A percentile compares a stretch with the other conserved stretches of the same genome.
Conservation (phyloP, 64 coral and sea anemone genomes). For the Stichodactyla helianthus region DNA sequence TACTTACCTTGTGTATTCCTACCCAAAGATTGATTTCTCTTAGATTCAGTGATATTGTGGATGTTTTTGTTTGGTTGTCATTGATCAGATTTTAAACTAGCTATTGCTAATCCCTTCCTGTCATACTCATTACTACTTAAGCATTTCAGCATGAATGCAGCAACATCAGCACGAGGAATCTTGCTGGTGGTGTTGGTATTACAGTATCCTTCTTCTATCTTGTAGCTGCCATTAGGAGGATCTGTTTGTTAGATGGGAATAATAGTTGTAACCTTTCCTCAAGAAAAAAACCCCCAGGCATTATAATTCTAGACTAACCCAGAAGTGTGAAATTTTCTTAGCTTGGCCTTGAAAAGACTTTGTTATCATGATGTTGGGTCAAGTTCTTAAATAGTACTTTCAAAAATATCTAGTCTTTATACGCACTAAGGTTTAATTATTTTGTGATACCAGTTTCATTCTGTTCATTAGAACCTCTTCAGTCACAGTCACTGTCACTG, state of each 20-base stretch:
- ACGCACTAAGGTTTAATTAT: no score
- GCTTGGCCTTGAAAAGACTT: no score
- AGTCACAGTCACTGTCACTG: no score
- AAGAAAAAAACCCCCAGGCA: no score
- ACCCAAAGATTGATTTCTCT: background rate
- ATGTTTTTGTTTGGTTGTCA: background rate
- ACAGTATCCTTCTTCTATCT: constrained; percentile 73
- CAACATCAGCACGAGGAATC: constrained; percentile 65
- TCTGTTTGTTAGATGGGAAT: constrained; percentile 3
- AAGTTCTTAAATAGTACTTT: no score
- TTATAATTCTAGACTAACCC: no score
- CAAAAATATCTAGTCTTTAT: no score
- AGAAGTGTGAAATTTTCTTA: no score
- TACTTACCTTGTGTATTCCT: no score
- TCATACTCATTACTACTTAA: constrained; percentile 59
- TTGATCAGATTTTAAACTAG: background rate
- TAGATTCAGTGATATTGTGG: background rate
- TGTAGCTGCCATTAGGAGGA: constrained; percentile 46
- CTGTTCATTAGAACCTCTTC: no score
- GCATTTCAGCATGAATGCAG: constrained; percentile 57
- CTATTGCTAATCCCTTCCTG: constrained; percentile 74
- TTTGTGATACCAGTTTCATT: no score
- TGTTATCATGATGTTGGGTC: no score
- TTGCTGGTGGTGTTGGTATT: constrained; percentile 34
- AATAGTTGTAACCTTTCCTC: background rate